Conservation (phyloP, 1,140 invertebrate species). For the Pseudomyrmex dendroicus region DNA sequence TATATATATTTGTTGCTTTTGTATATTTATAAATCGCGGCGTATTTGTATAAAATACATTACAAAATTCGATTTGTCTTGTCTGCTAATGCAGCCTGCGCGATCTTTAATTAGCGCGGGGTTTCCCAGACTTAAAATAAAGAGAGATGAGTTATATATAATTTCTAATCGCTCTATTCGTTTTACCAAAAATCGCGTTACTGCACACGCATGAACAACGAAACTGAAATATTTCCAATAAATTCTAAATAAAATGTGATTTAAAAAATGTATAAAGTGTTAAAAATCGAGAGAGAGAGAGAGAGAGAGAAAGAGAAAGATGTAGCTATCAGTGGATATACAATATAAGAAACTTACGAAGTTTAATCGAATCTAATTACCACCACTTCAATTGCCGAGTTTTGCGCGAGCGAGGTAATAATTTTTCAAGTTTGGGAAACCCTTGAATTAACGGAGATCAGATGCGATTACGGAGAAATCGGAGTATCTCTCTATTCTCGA, state of each 20-base stretch:
- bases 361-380: background rate
- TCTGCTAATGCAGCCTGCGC: slow-evolving; percentile 25
- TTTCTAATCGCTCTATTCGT: background rate
- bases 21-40: slow-evolving; percentile 69
- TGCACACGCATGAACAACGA: background rate
- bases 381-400: background rate
- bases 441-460: slow-evolving; percentile 38
- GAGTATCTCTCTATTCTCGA: slow-evolving; percentile 4
- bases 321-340: background rate
- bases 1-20: slow-evolving; percentile 69
- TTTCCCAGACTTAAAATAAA: slow-evolving; percentile 28
- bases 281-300: too few relatives aligned
- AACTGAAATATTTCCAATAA: background rate
- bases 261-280: too few relatives aligned
- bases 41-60: slow-evolving; percentile 51
- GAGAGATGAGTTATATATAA: background rate
- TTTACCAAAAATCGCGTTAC: background rate
- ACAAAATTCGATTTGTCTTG: slow-evolving; percentile 41
- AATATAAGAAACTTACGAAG: background rate
- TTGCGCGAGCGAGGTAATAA: background rate
- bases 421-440: slow-evolving; percentile 42
- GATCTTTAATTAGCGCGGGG: slow-evolving; percentile 45
- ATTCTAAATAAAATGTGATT: too few relatives aligned
- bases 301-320: too few relatives aligned
- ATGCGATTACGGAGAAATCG: slow-evolving; percentile 23